Evolutionary conservation across 2,113 vertebrate genomes (phyloP).

Genomic region (Nettapus auritus): DNA sequence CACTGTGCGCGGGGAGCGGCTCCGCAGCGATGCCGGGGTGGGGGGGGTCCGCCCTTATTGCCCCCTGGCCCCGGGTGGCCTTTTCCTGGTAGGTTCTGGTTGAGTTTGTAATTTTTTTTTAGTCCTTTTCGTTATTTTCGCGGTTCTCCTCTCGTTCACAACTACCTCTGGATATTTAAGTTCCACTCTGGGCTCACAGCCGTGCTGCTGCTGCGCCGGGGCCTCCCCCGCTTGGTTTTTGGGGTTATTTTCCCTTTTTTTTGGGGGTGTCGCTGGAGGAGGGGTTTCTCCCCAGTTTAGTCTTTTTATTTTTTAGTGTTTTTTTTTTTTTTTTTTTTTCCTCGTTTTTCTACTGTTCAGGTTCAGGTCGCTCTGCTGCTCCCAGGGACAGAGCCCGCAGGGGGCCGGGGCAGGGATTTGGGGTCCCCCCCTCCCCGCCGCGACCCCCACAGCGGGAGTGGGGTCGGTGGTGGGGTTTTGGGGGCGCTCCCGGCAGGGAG

Average conservation of each 20-base stretch:
- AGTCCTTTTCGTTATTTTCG: not conserved
- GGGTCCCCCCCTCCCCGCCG: not conserved
- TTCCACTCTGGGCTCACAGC: conserved; percentile 73
- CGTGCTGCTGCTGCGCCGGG: conserved; percentile 62
- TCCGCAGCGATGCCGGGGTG: no score
- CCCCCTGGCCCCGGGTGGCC: not conserved
- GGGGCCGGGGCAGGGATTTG: not conserved
- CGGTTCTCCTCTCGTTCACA: conserved; percentile 74
- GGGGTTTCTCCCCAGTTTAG: fast-evolving
- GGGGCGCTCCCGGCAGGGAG: not conserved
- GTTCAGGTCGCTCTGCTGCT: conserved; percentile 39
- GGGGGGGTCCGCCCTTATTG: no score
- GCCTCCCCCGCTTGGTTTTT: not conserved
- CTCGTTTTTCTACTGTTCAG: not conserved
- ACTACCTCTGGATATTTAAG: conserved; percentile 86
- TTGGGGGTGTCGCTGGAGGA: not conserved
- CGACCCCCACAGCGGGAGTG: not conserved
- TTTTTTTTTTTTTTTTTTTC: not conserved
- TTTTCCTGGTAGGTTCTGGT: not conserved
- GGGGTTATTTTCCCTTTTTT: not conserved
- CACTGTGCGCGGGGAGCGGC: not conserved
- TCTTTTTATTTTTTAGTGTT: not conserved
- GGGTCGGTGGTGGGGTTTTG: not conserved
- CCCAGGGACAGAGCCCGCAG: conserved; percentile 13
- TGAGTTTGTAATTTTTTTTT: not conserved